phyloP scores from a whole-genome alignment of 1,140 invertebrate species.

The Melipona quadrifasciata region DNA sequence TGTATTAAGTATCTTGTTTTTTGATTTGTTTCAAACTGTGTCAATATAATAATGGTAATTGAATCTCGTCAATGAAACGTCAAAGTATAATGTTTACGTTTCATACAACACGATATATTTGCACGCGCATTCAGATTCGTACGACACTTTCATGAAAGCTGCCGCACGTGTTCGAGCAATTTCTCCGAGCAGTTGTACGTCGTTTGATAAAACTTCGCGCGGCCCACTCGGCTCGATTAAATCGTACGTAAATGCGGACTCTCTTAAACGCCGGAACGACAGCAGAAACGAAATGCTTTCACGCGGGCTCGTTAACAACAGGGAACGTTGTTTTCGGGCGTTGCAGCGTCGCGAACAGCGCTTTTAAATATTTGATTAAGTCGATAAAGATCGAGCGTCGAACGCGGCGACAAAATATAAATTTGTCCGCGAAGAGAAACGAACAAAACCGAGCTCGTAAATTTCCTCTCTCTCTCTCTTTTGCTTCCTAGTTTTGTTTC shows the following conservation, averaged over 20 bases:
- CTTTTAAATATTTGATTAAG: slow-evolving; percentile 18
- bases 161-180: too few relatives aligned
- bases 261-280: background rate
- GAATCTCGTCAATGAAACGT: too few relatives aligned
- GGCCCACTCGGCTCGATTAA: background rate
- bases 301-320: background rate
- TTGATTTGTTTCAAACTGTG: too few relatives aligned
- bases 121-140: too few relatives aligned
- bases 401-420: slow-evolving; percentile 8
- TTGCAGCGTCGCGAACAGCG: background rate
- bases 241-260: too few relatives aligned
- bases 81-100: too few relatives aligned
- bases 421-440: background rate
- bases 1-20: too few relatives aligned
- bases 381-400: slow-evolving; percentile 4
- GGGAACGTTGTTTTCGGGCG: background rate
- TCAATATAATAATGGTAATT: too few relatives aligned
- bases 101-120: too few relatives aligned
- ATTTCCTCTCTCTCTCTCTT: background rate
- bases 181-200: too few relatives aligned
- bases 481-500: background rate
- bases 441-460: background rate
- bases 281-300: background rate
- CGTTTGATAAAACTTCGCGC: background rate
- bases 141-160: too few relatives aligned